Percentiles rank a stretch among this genome's conserved stretches.
These are phyloP conservation scores for Alethe castanea DNA, from an alignment of 2,113 vertebrate species.

Conservation along the genomic window DNA sequence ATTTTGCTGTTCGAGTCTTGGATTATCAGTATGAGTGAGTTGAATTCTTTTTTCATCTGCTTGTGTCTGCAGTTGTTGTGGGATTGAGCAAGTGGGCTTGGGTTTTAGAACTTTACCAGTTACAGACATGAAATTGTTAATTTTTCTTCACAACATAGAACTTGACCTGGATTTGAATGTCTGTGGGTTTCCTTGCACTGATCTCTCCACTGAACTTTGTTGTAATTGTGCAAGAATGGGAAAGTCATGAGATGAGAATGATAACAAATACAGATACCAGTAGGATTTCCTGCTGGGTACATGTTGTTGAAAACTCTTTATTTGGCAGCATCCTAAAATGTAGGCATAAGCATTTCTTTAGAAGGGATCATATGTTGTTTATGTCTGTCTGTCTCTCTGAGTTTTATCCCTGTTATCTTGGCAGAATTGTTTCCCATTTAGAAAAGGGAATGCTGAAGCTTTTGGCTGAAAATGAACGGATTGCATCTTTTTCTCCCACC, in stretches of 20 bases:
- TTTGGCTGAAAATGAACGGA: slow-evolving; percentile 92
- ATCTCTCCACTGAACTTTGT: neutral
- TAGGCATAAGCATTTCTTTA: neutral
- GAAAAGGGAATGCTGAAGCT: slow-evolving; percentile 91
- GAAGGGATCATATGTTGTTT: neutral
- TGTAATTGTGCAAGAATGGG: neutral
- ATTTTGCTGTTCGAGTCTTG: slow-evolving; percentile 91
- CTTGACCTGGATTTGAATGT: neutral
- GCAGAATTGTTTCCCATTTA: slow-evolving; percentile 85
- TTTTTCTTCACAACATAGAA: neutral
- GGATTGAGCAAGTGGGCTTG: neutral
- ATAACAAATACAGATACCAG: neutral
- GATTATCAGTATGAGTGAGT: slow-evolving; percentile 93
- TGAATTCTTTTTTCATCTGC: neutral
- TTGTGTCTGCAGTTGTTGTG: neutral
- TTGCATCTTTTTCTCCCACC: slow-evolving; percentile 84
- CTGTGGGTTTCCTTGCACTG: neutral
- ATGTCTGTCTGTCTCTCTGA: neutral
- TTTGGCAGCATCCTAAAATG: neutral
- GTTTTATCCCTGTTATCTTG: neutral
- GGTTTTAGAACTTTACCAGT: neutral
- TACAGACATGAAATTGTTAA: neutral
- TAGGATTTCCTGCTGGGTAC: neutral
- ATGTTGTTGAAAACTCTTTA: neutral
- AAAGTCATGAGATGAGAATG: neutral